Conservation (phyloP, 2,113 vertebrate genomes). For the Gymnogyps californianus region DNA sequence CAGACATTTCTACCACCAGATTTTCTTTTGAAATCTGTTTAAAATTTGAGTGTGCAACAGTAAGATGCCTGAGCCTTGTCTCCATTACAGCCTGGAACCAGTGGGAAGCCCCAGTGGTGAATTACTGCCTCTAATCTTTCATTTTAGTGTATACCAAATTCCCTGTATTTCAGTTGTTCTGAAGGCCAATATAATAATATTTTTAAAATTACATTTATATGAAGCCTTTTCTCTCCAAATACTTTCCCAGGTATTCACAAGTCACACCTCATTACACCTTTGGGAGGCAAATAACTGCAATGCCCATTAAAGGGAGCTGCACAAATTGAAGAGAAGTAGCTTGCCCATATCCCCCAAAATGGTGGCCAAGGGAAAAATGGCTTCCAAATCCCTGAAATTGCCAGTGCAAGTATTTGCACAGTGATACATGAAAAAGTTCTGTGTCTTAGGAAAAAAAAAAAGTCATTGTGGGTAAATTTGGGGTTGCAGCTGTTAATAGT, state of each 20-base stretch:
- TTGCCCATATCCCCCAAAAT: not conserved
- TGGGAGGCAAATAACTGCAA: not conserved
- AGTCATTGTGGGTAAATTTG: not conserved
- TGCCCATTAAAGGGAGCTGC: not conserved
- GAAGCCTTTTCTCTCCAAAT: not conserved
- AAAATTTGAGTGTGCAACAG: not conserved
- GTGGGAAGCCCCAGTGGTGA: not conserved
- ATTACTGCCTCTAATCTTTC: not conserved
- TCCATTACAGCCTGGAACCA: not conserved
- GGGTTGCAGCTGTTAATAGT: not conserved
- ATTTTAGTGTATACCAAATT: not conserved
- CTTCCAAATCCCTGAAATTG: not conserved
- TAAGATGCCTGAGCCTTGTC: not conserved
- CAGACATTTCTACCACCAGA: not conserved
- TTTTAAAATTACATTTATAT: not conserved
- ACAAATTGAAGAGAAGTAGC: not conserved
- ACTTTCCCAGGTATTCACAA: not conserved
- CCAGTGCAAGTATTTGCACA: not conserved
- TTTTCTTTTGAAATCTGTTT: conserved; percentile 8
- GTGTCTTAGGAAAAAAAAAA: not conserved
- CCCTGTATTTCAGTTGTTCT: not conserved
- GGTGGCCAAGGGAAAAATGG: not conserved
- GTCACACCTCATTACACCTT: not conserved
- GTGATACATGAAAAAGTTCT: not conserved
- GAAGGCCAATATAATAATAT: not conserved